phyloP scores from a whole-genome alignment of 2,888 invertebrate species.

The Choristoneura rosaceana region DNA sequence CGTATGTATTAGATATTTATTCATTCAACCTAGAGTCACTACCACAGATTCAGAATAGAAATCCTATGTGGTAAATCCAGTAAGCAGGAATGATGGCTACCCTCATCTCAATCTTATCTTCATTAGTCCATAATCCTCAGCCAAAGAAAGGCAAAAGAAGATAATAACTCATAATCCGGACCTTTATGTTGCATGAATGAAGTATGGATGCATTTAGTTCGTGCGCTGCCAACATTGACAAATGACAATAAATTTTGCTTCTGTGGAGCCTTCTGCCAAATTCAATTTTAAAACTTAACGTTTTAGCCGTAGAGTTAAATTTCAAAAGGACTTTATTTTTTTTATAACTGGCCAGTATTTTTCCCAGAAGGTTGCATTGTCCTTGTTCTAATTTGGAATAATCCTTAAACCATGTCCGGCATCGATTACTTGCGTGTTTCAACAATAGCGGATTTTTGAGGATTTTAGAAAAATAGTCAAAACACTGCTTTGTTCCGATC shows the following conservation, averaged over 20 bases:
- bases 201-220: slow-evolving; percentile 35
- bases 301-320: background rate
- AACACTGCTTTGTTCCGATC: slow-evolving; percentile 38
- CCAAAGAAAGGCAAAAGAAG: slow-evolving; percentile 37
- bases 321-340: slow-evolving; percentile 12
- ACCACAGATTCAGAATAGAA: slow-evolving; percentile 5
- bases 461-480: slow-evolving; percentile 37
- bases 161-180: slow-evolving; percentile 42
- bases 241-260: slow-evolving; percentile 42
- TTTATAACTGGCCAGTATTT: slow-evolving; percentile 25
- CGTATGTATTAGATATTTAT: too few species aligned
- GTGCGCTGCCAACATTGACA: slow-evolving; percentile 38
- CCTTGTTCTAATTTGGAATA: slow-evolving; percentile 39
- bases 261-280: slow-evolving; percentile 17
- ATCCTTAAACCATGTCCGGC: slow-evolving; percentile 41
- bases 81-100: slow-evolving; percentile 33
- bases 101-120: slow-evolving; percentile 41
- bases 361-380: slow-evolving; percentile 39
- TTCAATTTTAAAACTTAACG: background rate
- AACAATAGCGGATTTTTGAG: slow-evolving; percentile 29
- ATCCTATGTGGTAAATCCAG: slow-evolving; percentile 22
- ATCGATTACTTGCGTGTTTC: slow-evolving; percentile 41
- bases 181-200: slow-evolving; percentile 40
- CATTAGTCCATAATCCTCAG: slow-evolving; percentile 36
- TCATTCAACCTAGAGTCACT: background rate